These are phyloP conservation scores for Casuarius casuarius DNA, from an alignment of 2,113 vertebrate genomes.

Conservation along the genomic window DNA sequence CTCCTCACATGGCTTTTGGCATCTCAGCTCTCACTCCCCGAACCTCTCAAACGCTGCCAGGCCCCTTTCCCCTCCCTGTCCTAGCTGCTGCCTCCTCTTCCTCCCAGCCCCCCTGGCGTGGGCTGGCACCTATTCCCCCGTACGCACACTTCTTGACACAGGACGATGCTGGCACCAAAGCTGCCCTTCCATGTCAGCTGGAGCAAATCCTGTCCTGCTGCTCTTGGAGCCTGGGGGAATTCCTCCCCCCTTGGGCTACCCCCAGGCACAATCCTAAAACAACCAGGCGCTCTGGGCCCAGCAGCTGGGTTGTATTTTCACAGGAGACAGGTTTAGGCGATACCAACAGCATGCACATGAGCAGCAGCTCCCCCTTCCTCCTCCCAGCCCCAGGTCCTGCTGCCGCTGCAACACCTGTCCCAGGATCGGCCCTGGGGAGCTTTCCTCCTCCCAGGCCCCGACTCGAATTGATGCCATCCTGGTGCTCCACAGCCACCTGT, in stretches of 20 bases:
- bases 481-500: too few species aligned
- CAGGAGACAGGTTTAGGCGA: background rate
- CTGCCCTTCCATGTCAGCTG: too few species aligned
- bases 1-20: too few species aligned
- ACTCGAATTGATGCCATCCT: rapidly evolving
- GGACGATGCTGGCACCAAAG: too few species aligned
- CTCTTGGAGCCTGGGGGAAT: background rate
- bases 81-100: too few species aligned
- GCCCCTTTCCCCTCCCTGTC: too few species aligned
- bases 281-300: rapidly evolving
- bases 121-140: too few species aligned
- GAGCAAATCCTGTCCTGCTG: too few species aligned
- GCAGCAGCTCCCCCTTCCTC: background rate
- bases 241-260: rapidly evolving
- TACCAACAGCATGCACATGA: rapidly evolving
- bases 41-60: too few species aligned
- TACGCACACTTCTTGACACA: too few species aligned
- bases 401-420: background rate
- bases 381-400: rapidly evolving
- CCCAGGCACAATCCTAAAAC: rapidly evolving
- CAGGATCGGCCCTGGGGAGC: background rate
- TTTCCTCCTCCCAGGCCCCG: background rate
- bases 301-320: background rate
- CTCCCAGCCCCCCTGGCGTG: too few species aligned
- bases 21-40: too few species aligned